Conservation (phyloP, 2,113 vertebrate genomes). For the Odocoileus hemionus region DNA sequence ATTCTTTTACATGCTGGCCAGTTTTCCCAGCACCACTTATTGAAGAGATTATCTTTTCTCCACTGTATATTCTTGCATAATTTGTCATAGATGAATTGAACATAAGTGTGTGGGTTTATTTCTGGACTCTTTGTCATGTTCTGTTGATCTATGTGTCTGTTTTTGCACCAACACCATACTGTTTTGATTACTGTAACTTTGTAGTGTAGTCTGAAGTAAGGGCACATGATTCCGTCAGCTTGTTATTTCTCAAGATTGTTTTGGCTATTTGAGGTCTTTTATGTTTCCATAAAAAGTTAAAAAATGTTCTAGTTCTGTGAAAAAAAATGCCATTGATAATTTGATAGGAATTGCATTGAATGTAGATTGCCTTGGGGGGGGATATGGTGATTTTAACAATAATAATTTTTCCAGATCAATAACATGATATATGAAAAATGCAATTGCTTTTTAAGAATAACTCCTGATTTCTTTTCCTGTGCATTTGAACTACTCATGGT, state of each 20-base stretch:
- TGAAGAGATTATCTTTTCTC: background rate
- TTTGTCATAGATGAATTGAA: background rate
- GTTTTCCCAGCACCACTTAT: background rate
- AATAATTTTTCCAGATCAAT: background rate
- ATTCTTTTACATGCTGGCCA: background rate
- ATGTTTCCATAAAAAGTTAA: background rate
- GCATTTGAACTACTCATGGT: background rate
- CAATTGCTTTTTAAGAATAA: background rate
- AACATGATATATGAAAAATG: background rate
- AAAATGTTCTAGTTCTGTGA: background rate
- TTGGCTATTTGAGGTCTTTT: background rate
- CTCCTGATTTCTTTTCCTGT: background rate
- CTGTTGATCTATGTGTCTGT: background rate
- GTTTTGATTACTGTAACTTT: background rate
- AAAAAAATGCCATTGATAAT: background rate
- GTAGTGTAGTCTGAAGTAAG: background rate
- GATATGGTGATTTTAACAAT: background rate
- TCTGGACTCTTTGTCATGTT: background rate
- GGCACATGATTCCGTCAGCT: background rate
- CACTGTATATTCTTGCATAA: background rate
- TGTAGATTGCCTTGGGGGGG: background rate
- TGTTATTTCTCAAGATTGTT: background rate
- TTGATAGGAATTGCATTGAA: background rate
- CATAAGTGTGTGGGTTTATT: background rate
- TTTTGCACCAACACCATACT: background rate